Base-by-base conservation (phyloP, 2,888 invertebrate genomes). In the Polymixis lichenea region DNA sequence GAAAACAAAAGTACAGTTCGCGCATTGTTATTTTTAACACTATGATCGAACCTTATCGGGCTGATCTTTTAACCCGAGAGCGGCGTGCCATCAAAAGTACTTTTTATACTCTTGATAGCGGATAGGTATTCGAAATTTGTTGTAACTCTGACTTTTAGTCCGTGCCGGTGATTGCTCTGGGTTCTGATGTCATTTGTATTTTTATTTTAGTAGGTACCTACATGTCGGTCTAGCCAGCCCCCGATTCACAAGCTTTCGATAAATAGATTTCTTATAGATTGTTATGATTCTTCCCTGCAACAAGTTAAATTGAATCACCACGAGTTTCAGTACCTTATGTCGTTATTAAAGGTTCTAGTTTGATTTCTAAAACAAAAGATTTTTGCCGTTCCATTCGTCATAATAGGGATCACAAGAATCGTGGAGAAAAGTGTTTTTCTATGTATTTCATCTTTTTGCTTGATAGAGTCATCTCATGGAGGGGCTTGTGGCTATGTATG, bases 11-110 rank as follows among this genome's bases (percentile, higher is more conserved):
- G 85, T 87, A 89, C 85, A 87, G 79, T 89, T 91, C 84, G 88
- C 89, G 80, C 89, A 90, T 90, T 88, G 85, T 91, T 93, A 93
- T 93, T 93, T 93, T 91, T 91, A 91, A 91, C 90, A 77, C 84
- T 80, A 82, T 87, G 90, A 92, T 92, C 90, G 86, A 84, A 73
- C 82, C 86, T 92, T 94, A 94, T 94, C 93, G 87, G 85, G 22
- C 76, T 93, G 93, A 93, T 92, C 92, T 92, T 89, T 90, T 93
- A 92, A 93, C 94, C 91, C 86, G 87, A 85, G 84, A 88, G 89
- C 90, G 90, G 90, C 87, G 83, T 83, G 84, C 78, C 90, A 90
- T 89, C 89, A 86, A 82, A 88, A 88, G 88, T 84, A 82, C 76
- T 86, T 89, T 89, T 84, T 80, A 82, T 75, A 75, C 38, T 75